Base-by-base conservation (phyloP, 2,797 vertebrate genomes). In the Moxostoma hubbsi region DNA sequence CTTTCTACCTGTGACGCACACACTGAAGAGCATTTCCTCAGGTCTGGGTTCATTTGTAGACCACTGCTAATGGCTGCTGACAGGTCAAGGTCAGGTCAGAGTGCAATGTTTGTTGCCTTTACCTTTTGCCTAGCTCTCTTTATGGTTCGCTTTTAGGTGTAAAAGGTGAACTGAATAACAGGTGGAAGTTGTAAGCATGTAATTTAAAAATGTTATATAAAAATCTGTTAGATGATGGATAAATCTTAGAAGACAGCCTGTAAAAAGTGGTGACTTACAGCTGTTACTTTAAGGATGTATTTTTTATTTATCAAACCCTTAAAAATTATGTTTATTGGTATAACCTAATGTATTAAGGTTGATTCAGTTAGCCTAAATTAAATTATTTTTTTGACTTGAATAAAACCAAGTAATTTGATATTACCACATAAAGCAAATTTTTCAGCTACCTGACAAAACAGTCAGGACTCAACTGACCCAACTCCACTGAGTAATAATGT, bases 1-100 rank as follows among this genome's bases (percentile, higher is more conserved):
- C 12, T 54, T 77, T 45, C 55, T 64, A 36, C 43, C 59, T 54
- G 36, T 79, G 61, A 72, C 50, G 65, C 59, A 79, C 43, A 47
- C 46, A 61, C 45, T 2, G 43, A 54, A 58, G 10, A 76, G 67
- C 63, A 54, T 74, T 79, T 82, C 65, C 66, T 75, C 58, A 53
- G 59, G 24, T 79, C 72, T 74, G 65, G 59, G 76, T 65, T 82
- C 71, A 79, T 73, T 47, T 71, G 47, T 45, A 71, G 53, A 79
- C 65, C 47, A 58, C 12, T 65, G 50, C 68, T 70, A 82, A 82
- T 82, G 76, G 70, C 59, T 59, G 45, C 53, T 79, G 72, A 58
- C 57, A 57, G 63, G 71, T 73, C 64, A 74, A 74, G 62, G 76
- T 68, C 7, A 2, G 65, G 71, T 75, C 58, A 82, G 72, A 82